These are phyloP conservation scores for Tenebrosternarchus preto DNA, from an alignment of 2,113 vertebrate species.

Conservation along the genomic window DNA sequence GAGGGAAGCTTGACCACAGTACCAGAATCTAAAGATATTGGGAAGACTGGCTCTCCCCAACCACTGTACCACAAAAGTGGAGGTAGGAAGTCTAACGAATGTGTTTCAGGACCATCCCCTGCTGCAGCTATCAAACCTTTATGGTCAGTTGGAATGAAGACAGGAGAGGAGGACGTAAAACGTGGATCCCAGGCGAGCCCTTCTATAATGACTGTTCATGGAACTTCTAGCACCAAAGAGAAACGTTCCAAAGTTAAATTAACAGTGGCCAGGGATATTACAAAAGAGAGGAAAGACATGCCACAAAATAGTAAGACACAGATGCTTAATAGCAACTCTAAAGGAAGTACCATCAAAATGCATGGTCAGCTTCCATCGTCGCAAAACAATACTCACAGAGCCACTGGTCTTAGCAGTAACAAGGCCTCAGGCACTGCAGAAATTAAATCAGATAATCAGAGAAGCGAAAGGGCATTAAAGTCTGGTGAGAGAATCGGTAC, in stretches of 20 bases:
- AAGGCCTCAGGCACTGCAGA: conserved; percentile 65
- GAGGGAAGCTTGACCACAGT: conserved; percentile 70
- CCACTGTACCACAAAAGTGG: conserved; percentile 65
- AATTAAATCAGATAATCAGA: conserved; percentile 69
- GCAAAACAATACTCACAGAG: conserved; percentile 69
- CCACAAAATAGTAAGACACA: conserved; percentile 67
- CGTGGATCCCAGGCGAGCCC: conserved; percentile 62
- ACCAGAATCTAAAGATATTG: conserved; percentile 77
- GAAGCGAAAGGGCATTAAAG: conserved; percentile 74
- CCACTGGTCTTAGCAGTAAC: conserved; percentile 61
- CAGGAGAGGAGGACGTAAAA: conserved; percentile 69
- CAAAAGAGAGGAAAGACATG: conserved; percentile 72
- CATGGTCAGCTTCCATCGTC: conserved; percentile 54
- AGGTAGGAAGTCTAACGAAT: conserved; percentile 70
- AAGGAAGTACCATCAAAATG: conserved; percentile 57
- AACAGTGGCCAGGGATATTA: conserved; percentile 66
- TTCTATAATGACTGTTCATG: conserved; percentile 41
- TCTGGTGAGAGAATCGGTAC: conserved; percentile 67
- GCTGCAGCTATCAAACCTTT: conserved; percentile 64
- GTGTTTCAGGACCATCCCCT: conserved; percentile 59
- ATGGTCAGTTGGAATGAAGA: conserved; percentile 64
- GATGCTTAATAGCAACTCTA: conserved; percentile 68
- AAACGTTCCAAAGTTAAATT: conserved; percentile 73
- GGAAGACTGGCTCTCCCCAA: conserved; percentile 66
- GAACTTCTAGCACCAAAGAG: conserved; percentile 72